Base-by-base conservation (phyloP, 2,888 invertebrate genomes). In the Xestia rhomboidea region DNA sequence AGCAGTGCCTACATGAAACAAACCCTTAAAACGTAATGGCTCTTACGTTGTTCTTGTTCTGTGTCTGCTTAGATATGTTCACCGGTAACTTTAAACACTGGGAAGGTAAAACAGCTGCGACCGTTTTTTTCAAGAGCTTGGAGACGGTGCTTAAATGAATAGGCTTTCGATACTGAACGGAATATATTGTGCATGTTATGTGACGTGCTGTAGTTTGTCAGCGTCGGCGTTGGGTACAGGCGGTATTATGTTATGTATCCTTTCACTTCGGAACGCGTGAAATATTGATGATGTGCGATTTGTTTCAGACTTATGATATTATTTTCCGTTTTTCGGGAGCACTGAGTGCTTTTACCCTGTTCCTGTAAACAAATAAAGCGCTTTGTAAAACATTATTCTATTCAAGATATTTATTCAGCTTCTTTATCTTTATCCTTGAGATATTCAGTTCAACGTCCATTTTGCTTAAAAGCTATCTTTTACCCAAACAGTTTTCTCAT, bases 231-330 rank as follows among this genome's bases (percentile, higher is more conserved):
- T 74, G 73, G 38, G 71, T 69, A 66, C 62, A 63, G 62, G 51
- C 38, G 68, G 60, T 66, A 54, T 86, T 78, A 66, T 75, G 72
- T 68, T 73, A 84, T 69, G 69, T 80, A 73, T 86, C 84, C 88
- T 72, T 41, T 81, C 67, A 60, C 68, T 84, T 38, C 68, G 74
- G 64, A 67, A 51, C 76, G 66, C 70, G 73, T 68, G 79, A 79
- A 66, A 72, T 87, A 87, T 77, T 73, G 75, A 87, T 75, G 80
- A 78, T 67, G 60, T 49, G 67, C 72, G 64, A 88, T 87, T 84
- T 81, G 68, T 76, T 78, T 76, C 64, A 78, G 54, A 63, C 46
- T 76, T 71, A 69, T 79, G 75, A 86, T 69, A 83, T 80, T 73
- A 69, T 77, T 74, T 73, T 69, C 69, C 41, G 73, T 60, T 66